Base-by-base conservation (phyloP, 2,797 vertebrate species). In the Dendrocincla fuliginosa region DNA sequence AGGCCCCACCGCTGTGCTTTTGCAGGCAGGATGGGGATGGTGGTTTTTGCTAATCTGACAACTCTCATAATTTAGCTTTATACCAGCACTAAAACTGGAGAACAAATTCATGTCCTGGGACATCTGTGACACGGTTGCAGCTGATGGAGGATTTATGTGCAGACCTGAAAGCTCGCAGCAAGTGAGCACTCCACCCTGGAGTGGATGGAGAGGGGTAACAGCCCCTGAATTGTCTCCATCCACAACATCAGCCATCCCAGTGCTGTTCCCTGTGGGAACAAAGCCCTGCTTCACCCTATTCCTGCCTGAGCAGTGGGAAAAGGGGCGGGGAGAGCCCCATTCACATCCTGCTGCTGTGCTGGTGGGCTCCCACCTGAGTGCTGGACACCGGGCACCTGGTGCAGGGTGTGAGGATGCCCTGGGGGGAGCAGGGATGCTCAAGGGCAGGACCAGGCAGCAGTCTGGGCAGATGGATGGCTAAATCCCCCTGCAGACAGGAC, bases 61-160 rank as follows among this genome's bases (percentile, higher is more conserved):
- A 57, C 13, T 0, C 35, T 75, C 70, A 6, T 96, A 78, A 95
- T 49, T 95, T 64, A 81, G 19, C 80, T 95, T 94, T 75, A 96
- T 4, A 8, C 77, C 67, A 3, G 83, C 84, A 88, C 86, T 90
- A 94, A 96, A 96, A 81, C 11, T 3, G 6, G 20, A 68, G 78
- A 8, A 89, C 61, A 90, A 93, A 92, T 78, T 47, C 57, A 8
- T 4, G 35, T 93, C 89, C 90, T 87, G 95, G 92, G 94, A 96
- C 57, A 76, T 53, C 61, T 44, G 94, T 60, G 89, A 19, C 70
- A 33, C 42, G 1, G 18, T 13, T 27, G 77, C 1, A 6, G 76
- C 86, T 71, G 82, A 42, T 2, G 3, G 37, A 0, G 11, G 87
- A 64, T 95, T 96, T 91, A 92, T 25, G 47, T 8, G 69, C 76